phyloP scores from a whole-genome alignment of 2,113 vertebrate genomes.

The Istiophorus platypterus region DNA sequence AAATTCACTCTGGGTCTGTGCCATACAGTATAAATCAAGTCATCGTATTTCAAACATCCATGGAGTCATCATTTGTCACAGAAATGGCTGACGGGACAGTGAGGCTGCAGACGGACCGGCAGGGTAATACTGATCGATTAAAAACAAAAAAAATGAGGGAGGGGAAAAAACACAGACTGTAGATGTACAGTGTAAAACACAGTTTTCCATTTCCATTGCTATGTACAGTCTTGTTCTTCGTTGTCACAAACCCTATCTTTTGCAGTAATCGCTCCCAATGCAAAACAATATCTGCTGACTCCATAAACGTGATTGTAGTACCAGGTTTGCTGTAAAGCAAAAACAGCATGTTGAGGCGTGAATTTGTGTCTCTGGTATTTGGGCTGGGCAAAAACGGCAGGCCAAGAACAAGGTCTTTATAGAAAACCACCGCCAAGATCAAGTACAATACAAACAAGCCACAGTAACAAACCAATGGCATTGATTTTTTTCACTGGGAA shows the following conservation, averaged over 20 bases:
- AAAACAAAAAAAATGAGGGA: background rate
- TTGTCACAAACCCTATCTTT: background rate
- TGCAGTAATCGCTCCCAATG: background rate
- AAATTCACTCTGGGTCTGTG: slow-evolving; percentile 17
- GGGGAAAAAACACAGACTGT: background rate
- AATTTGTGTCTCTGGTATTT: slow-evolving; percentile 70
- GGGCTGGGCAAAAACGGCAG: slow-evolving; percentile 46
- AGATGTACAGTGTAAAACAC: background rate
- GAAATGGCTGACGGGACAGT: slow-evolving; percentile 23
- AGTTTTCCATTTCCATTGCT: background rate
- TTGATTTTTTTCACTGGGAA: background rate
- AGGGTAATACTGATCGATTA: background rate
- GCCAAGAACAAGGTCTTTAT: background rate
- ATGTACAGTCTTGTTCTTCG: background rate
- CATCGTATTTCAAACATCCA: slow-evolving; percentile 48
- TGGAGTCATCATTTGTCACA: slow-evolving; percentile 44
- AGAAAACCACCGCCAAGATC: slow-evolving; percentile 9
- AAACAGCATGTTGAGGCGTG: slow-evolving; percentile 62
- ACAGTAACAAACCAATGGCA: background rate
- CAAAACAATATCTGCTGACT: background rate
- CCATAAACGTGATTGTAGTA: background rate
- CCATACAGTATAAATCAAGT: slow-evolving; percentile 24
- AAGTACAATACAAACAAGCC: slow-evolving; percentile 33
- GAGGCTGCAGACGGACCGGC: slow-evolving; percentile 6
- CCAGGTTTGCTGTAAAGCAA: slow-evolving; percentile 15